These are phyloP conservation scores for Bicyclus anynana DNA, from an alignment of 1,140 invertebrate genomes.

Conservation along the genomic window DNA sequence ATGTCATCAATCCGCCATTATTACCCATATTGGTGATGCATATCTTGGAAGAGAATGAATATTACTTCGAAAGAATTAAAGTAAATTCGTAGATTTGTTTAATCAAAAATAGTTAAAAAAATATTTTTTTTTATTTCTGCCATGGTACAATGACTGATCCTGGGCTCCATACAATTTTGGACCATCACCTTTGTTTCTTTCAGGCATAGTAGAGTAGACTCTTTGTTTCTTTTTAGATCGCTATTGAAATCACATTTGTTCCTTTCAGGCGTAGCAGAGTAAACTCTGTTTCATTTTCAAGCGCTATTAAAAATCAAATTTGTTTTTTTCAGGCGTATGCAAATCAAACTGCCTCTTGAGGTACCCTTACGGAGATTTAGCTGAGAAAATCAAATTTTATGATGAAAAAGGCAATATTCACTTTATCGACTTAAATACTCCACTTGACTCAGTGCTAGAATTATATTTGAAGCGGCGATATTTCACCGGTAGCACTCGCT, in stretches of 20 bases:
- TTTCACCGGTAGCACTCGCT: conserved; percentile 4
- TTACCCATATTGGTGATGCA: no score
- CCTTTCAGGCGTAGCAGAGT: background rate
- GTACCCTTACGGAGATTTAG: background rate
- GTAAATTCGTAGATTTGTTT: no score
- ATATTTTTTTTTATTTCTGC: no score
- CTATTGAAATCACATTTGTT: background rate
- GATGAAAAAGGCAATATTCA: conserved; percentile 7
- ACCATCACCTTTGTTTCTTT: no score
- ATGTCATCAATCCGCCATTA: no score
- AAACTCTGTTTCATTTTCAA: background rate
- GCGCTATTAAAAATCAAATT: background rate
- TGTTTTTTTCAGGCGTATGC: background rate
- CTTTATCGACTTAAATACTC: conserved; percentile 7
- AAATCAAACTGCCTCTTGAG: background rate
- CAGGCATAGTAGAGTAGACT: background rate
- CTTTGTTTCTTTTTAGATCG: no score
- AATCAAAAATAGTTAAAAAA: no score
- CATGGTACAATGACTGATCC: no score
- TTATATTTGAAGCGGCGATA: background rate
- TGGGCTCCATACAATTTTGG: no score
- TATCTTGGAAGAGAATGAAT: no score
- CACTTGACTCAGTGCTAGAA: conserved; percentile 1
- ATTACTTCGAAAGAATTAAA: no score
- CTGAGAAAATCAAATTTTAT: conserved; percentile 4